Conservation (phyloP, 2,113 vertebrate species). For the Tachuris rubrigastra region DNA sequence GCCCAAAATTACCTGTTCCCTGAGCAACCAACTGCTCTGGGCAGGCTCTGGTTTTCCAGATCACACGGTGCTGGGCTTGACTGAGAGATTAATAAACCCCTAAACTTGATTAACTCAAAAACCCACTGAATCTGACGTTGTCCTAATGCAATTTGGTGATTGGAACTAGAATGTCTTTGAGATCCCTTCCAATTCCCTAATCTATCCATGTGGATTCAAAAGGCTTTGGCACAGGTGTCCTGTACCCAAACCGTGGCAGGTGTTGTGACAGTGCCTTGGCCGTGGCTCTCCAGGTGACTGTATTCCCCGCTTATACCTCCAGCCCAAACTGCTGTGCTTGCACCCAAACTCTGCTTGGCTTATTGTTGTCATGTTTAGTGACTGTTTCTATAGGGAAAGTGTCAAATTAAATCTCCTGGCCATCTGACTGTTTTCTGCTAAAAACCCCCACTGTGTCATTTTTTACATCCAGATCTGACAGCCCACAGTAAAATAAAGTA, state of each 20-base stretch:
- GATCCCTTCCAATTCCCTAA: background rate
- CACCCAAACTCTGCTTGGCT: background rate
- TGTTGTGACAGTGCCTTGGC: background rate
- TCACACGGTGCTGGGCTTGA: background rate
- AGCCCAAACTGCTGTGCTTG: background rate
- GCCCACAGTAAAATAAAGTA: background rate
- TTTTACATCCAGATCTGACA: background rate
- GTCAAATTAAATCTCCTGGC: background rate
- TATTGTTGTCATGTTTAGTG: background rate
- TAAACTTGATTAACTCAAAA: background rate
- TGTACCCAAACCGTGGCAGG: background rate
- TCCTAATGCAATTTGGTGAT: background rate
- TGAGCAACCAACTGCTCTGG: background rate
- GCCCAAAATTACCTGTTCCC: background rate
- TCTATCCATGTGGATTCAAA: background rate
- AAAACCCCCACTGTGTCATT: accelerated
- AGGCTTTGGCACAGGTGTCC: background rate
- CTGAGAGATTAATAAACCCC: background rate
- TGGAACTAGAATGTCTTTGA: background rate
- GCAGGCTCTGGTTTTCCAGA: background rate
- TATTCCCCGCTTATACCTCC: background rate
- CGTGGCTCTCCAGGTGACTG: background rate
- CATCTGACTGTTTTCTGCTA: background rate
- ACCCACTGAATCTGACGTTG: background rate
- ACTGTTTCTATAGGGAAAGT: background rate